Conservation (phyloP, 2,113 vertebrate genomes). For the Seriola rivoliana region DNA sequence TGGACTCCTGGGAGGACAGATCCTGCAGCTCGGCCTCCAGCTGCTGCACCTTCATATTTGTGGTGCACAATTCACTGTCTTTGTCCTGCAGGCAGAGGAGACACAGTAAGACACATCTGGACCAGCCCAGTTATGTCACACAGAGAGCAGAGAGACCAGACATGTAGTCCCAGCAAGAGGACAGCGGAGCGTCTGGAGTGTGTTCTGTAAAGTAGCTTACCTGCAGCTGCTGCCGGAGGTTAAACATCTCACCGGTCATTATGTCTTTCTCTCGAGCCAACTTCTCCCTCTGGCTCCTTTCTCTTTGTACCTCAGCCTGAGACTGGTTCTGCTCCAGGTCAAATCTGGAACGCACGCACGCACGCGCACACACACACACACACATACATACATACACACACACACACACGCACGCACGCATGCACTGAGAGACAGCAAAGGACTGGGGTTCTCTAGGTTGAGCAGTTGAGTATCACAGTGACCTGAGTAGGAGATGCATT, state of each 20-base stretch:
- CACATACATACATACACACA: conserved; percentile 21
- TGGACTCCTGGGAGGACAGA: conserved; percentile 95
- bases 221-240: conserved; percentile 94
- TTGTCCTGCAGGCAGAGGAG: conserved; percentile 78
- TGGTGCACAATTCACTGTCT: conserved; percentile 87
- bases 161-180: conserved; percentile 29
- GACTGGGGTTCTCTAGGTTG: background rate
- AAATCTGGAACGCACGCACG: conserved; percentile 84
- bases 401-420: conserved; percentile 26
- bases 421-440: conserved; percentile 4
- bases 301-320: conserved; percentile 91
- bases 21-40: conserved; percentile 96
- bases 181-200: conserved; percentile 24
- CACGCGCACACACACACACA: background rate
- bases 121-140: conserved; percentile 53
- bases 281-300: conserved; percentile 91
- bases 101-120: conserved; percentile 33
- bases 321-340: conserved; percentile 94
- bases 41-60: conserved; percentile 89
- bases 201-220: conserved; percentile 75
- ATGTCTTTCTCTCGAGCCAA: conserved; percentile 92
- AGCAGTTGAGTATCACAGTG: background rate
- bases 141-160: conserved; percentile 43
- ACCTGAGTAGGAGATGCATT: background rate
- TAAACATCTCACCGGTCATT: conserved; percentile 91